Percentiles rank a stretch among this genome's conserved stretches.
Evolutionary conservation across 2,113 vertebrate genomes (phyloP).

Genomic region (Myotis lucifugus): DNA sequence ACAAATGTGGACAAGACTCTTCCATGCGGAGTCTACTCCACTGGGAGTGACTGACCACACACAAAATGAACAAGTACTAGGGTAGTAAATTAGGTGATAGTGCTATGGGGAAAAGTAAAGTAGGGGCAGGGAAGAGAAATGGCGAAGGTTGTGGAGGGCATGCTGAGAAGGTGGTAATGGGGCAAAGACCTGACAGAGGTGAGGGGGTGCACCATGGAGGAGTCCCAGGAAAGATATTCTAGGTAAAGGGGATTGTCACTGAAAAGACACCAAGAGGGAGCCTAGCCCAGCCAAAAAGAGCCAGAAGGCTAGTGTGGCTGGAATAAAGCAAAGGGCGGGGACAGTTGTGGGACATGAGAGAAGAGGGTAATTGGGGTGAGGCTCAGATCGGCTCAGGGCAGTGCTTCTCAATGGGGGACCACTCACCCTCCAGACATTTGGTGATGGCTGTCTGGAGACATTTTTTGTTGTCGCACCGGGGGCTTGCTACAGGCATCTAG

Average conservation of each 20-base stretch:
- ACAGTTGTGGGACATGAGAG: not conserved
- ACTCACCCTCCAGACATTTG: not conserved
- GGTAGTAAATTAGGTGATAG: not conserved
- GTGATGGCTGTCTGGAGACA: not conserved
- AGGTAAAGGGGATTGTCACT: not conserved
- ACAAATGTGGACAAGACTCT: not conserved
- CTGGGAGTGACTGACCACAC: fast-evolving
- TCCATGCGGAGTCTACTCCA: not conserved
- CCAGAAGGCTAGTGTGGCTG: not conserved
- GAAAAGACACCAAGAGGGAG: not conserved
- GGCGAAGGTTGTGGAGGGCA: not conserved
- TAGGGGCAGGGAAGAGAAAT: not conserved
- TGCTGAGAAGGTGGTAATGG: not conserved
- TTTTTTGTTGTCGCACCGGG: not conserved
- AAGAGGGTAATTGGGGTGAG: not conserved
- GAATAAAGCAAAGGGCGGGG: not conserved
- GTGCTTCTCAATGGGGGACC: not conserved
- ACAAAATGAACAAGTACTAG: not conserved
- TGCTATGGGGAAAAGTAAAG: not conserved
- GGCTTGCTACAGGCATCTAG: not conserved
- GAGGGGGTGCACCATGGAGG: not conserved
- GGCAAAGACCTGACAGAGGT: not conserved
- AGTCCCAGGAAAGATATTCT: not conserved
- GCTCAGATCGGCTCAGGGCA: not conserved
- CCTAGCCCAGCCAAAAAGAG: not conserved